These are phyloP conservation scores for Phytoseiulus persimilis DNA, from an alignment of 2,888 invertebrate genomes.

Conservation along the genomic window DNA sequence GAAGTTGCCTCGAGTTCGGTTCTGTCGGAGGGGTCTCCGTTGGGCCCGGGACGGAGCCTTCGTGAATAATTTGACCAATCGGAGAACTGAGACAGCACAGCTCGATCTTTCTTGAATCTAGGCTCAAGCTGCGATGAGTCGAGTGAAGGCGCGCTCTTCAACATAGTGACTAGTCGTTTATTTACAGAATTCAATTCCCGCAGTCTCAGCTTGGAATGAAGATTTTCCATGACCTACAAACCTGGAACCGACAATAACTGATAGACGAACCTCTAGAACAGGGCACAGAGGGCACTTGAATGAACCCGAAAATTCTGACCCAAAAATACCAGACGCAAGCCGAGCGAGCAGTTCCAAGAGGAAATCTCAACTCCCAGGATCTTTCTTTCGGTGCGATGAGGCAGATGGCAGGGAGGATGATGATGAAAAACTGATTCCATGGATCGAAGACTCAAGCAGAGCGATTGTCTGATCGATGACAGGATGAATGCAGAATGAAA, in stretches of 20 bases:
- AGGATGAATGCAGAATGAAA: neutral
- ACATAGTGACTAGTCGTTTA: conserved; percentile 5
- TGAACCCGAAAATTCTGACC: neutral
- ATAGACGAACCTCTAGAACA: no score
- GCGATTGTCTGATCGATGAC: neutral
- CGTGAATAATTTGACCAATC: no score
- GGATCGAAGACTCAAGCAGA: neutral
- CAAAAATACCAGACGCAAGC: neutral
- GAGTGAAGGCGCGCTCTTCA: neutral
- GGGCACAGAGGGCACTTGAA: no score
- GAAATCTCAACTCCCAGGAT: neutral
- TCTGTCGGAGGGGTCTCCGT: no score
- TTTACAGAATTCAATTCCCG: neutral
- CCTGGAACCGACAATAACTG: neutral
- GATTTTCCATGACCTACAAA: neutral
- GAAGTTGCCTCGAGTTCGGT: no score
- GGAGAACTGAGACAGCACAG: no score
- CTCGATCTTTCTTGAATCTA: no score
- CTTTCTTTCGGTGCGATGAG: neutral
- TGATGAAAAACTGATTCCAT: neutral
- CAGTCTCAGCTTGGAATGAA: neutral
- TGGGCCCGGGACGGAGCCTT: no score
- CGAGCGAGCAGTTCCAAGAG: no score
- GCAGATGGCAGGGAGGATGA: neutral
- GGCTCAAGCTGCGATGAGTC: neutral